A percentile compares a stretch with the other conserved stretches of the same genome.
Conservation (phyloP, 2,113 vertebrate species). For the Conger conger region DNA sequence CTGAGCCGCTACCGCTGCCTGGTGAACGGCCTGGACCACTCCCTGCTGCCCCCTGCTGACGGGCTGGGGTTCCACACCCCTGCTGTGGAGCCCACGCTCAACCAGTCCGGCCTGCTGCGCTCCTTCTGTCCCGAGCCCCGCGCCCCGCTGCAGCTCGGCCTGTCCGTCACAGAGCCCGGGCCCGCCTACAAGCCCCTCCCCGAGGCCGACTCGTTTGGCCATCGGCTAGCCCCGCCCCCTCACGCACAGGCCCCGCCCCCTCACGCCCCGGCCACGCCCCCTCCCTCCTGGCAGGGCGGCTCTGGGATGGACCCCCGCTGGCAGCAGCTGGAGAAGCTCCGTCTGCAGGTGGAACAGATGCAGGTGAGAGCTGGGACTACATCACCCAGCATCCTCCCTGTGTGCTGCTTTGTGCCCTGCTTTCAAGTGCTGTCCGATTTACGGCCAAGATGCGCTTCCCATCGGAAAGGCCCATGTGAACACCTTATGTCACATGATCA, state of each 20-base stretch:
- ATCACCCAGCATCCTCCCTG: background rate
- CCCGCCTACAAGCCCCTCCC: conserved; percentile 77
- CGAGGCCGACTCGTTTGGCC: conserved; percentile 70
- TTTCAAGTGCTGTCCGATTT: too few relatives aligned
- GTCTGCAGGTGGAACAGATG: conserved; percentile 89
- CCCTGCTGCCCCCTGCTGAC: conserved; percentile 74
- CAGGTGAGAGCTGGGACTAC: conserved; percentile 71
- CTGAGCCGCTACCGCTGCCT: conserved; percentile 73
- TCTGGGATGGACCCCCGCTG: conserved; percentile 64
- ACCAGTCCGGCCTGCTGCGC: conserved; percentile 81
- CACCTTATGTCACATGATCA: too few relatives aligned
- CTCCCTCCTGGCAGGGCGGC: conserved; percentile 65
- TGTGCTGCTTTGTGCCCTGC: too few relatives aligned
- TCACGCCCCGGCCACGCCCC: conserved; percentile 61
- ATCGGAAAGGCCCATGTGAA: too few relatives aligned
- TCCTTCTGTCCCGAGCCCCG: conserved; percentile 77
- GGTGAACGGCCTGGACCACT: conserved; percentile 74
- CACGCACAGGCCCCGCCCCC: conserved; percentile 61
- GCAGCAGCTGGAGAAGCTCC: conserved; percentile 81
- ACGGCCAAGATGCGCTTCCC: too few relatives aligned
- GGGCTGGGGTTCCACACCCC: conserved; percentile 83
- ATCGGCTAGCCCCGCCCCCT: conserved; percentile 35
- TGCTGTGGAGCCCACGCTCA: conserved; percentile 82
- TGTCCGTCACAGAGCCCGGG: conserved; percentile 54
- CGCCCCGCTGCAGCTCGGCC: conserved; percentile 71